Percentiles rank a stretch among this genome's conserved stretches.
Evolutionary conservation across 2,888 invertebrate species (phyloP).

Genomic region (Noctua janthina): DNA sequence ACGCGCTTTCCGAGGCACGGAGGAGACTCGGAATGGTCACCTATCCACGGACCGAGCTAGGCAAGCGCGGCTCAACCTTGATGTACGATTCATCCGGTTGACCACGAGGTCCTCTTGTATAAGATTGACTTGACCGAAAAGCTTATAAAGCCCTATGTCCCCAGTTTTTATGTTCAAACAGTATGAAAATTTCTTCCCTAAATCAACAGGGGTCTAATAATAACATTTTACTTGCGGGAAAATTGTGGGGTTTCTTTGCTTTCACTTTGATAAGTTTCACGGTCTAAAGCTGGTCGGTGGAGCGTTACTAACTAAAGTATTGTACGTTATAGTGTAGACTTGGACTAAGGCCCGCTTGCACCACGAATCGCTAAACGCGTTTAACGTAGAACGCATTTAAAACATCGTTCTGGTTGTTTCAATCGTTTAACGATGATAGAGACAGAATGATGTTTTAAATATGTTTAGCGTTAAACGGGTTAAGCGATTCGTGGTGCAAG

Average conservation of each 20-base stretch:
- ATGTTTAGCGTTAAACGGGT: no score
- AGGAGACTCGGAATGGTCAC: not conserved
- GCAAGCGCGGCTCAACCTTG: no score
- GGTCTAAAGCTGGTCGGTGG: slow-evolving; percentile 12
- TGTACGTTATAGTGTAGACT: not conserved
- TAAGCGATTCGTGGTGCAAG: no score
- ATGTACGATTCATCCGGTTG: not conserved
- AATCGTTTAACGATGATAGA: no score
- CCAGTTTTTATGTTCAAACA: not conserved
- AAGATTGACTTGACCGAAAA: not conserved
- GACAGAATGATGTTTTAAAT: no score
- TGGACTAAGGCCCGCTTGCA: no score
- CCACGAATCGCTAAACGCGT: no score
- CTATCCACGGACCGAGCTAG: not conserved
- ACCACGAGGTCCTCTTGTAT: not conserved
- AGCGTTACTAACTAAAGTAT: slow-evolving; percentile 27
- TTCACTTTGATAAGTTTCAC: slow-evolving; percentile 17
- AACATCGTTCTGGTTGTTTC: no score
- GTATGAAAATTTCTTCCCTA: not conserved
- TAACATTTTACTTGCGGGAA: not conserved
- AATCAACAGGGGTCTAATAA: not conserved
- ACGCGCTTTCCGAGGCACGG: not conserved
- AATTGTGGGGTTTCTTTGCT: slow-evolving; percentile 24
- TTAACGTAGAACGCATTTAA: no score
- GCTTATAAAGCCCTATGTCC: not conserved